Evolutionary conservation across 2,888 invertebrate genomes (phyloP).

Genomic region (Actias luna): DNA sequence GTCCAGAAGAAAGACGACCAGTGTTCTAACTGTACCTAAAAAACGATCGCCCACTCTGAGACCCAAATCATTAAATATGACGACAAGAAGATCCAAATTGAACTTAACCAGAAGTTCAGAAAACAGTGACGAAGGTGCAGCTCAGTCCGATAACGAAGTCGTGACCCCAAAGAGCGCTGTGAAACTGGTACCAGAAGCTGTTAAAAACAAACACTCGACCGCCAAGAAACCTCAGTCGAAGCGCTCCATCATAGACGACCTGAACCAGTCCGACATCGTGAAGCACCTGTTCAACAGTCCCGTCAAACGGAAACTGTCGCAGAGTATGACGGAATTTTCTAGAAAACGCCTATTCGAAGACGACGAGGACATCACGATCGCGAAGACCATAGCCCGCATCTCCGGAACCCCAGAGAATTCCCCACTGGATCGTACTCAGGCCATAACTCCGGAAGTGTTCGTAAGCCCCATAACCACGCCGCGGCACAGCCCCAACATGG

Average conservation of each 20-base stretch:
- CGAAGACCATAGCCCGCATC: constrained; percentile 36
- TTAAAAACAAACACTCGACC: constrained; percentile 73
- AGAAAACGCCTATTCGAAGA: constrained; percentile 51
- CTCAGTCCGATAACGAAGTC: constrained; percentile 36
- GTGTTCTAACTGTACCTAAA: constrained; percentile 35
- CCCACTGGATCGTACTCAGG: constrained; percentile 37
- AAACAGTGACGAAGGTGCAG: constrained; percentile 29
- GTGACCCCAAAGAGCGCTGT: constrained; percentile 67
- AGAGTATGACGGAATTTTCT: constrained; percentile 72
- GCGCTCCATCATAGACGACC: constrained; percentile 68
- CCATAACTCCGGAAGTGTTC: constrained; percentile 56
- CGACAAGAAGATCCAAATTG: constrained; percentile 32
- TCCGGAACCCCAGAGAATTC: constrained; percentile 42
- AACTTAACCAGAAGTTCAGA: constrained; percentile 39
- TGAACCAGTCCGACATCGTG: constrained; percentile 66
- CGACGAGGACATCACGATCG: constrained; percentile 37
- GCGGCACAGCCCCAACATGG: constrained; percentile 43
- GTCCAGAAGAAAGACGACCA: constrained; percentile 51
- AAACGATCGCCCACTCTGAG: constrained; percentile 30
- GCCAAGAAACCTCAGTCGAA: constrained; percentile 75
- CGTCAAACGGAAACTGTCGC: constrained; percentile 74
- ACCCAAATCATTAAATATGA: constrained; percentile 44
- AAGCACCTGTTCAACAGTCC: constrained; percentile 74
- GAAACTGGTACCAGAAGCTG: constrained; percentile 56
- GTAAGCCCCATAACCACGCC: constrained; percentile 61